Conservation (phyloP, 1,140 invertebrate genomes). For the Euura lappo region DNA sequence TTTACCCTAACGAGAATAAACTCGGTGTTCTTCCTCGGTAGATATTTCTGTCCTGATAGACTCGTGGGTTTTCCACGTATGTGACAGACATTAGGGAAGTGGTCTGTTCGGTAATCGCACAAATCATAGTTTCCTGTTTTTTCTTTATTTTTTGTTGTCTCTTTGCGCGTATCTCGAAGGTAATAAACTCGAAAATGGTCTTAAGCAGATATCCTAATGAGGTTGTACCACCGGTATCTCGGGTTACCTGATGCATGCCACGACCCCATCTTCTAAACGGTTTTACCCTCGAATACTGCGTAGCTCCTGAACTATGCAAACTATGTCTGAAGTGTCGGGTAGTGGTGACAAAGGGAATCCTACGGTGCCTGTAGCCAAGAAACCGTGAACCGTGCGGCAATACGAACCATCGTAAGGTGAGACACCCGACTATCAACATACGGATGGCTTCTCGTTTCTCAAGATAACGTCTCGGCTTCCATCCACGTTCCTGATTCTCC, state of each 20-base stretch:
- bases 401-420: background rate
- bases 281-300: background rate
- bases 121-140: too few relatives aligned
- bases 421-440: background rate
- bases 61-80: background rate
- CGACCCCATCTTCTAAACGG: background rate
- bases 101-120: too few relatives aligned
- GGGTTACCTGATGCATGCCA: background rate
- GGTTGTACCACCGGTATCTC: background rate
- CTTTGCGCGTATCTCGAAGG: too few relatives aligned
- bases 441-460: background rate
- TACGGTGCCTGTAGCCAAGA: background rate
- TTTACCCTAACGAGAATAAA: conserved; percentile 7
- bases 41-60: too few relatives aligned
- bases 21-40: too few relatives aligned
- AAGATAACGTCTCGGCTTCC: background rate
- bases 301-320: conserved; percentile 3
- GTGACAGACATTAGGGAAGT: too few relatives aligned
- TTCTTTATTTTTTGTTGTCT: too few relatives aligned
- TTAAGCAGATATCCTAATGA: background rate
- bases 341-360: background rate
- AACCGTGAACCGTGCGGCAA: background rate
- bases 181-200: too few relatives aligned
- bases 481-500: background rate
- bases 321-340: background rate